Evolutionary conservation across 2,888 invertebrate genomes (phyloP), one percentile per base, ranked within the genome.

Genomic region (Zelleria hepariella): DNA sequence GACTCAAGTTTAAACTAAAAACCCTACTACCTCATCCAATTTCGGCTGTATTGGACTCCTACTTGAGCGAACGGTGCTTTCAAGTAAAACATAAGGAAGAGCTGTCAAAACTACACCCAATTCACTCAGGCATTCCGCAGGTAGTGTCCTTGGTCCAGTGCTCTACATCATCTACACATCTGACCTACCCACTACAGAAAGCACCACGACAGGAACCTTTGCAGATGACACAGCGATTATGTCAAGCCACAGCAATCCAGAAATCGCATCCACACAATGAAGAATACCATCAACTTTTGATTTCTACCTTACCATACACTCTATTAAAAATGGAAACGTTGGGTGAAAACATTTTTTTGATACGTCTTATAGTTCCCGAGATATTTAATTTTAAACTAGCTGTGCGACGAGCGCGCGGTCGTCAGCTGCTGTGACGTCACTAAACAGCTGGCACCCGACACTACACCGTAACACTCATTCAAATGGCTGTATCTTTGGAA

Each of bases 1-100:
- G 64, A 10, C 58, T 63, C 10, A 48, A 64, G 7, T 60, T n/a
- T n/a, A n/a, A n/a, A 60, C 26, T 64, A 15, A 65, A 64, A 55
- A 60, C 60, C 20, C 8, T 47, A 15, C 57, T 62, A 26, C 62
- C 58, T 15, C 49, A 58, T 2, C 24, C 48, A n/a, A 23, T 51
- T n/a, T 58, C 21, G n/a, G 5, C 18, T 7, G 4, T 58, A n/a
- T 18, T 58, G 3, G 10, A 52, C 20, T 58, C 52, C 3, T 58
- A 52, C 20, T 15, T 49, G 2, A 15, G 4, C 20, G 21, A 53
- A 23, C 18, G 53, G n/a, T 42, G 21, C n/a, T 58, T 49, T 10
- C 58, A 51, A 51, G 49, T 32, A 5, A 55, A 56, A 26, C 47
- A 59, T 15, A 18, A 27, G 18, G 52, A 59, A 23, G 51, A 21